Conservation (phyloP, 2,888 invertebrate genomes). For the Blastobasis lacticolella region DNA sequence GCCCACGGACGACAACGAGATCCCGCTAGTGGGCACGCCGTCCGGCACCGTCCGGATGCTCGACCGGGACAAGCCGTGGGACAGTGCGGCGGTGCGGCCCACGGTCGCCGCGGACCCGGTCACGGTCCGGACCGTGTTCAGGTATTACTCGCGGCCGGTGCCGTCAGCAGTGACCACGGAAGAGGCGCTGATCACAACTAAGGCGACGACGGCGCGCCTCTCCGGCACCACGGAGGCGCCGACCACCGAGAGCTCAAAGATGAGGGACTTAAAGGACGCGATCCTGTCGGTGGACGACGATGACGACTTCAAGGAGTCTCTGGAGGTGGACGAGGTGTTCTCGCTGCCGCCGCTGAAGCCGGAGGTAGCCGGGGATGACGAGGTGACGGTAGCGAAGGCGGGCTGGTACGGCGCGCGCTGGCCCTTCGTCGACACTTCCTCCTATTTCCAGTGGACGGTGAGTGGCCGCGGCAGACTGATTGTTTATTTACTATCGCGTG, state of each 20-base stretch:
- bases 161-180: constrained; percentile 43
- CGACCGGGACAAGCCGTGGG: constrained; percentile 47
- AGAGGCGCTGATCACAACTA: constrained; percentile 54
- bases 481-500: constrained; percentile 19
- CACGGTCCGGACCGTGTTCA: constrained; percentile 45
- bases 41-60: constrained; percentile 43
- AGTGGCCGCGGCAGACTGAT: constrained; percentile 33
- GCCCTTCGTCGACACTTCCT: constrained; percentile 78
- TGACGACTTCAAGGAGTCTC: constrained; percentile 61
- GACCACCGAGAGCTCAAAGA: constrained; percentile 37
- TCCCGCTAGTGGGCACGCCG: constrained; percentile 42
- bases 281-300: constrained; percentile 62
- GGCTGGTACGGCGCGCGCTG: constrained; percentile 77
- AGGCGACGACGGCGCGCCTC: constrained; percentile 35
- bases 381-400: constrained; percentile 58
- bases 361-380: constrained; percentile 48
- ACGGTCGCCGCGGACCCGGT: constrained; percentile 51
- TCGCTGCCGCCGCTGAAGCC: constrained; percentile 58
- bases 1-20: constrained; percentile 42
- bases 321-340: constrained; percentile 65
- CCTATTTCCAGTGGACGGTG: constrained; percentile 80
- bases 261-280: constrained; percentile 59
- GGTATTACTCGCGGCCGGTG: constrained; percentile 45
- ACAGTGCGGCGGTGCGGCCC: constrained; percentile 53
- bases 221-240: constrained; percentile 35